Percentiles rank a stretch among this genome's conserved stretches.
These are phyloP conservation scores for Mormyrus lacerda DNA, from an alignment of 2,113 vertebrate species.

Conservation along the genomic window DNA sequence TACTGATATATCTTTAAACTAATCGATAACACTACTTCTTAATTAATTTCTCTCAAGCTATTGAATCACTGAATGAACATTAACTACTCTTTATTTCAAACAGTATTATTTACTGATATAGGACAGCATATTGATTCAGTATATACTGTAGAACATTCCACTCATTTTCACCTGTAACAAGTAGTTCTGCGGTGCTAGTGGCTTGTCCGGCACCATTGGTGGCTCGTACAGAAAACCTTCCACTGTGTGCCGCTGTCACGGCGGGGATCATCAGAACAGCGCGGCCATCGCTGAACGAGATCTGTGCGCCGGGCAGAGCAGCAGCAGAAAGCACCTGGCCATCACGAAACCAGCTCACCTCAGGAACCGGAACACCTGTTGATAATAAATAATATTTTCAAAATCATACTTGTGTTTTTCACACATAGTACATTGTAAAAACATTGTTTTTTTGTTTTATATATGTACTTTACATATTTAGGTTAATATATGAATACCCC, in stretches of 20 bases:
- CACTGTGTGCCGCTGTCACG: constrained; percentile 79
- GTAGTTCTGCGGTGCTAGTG: constrained; percentile 64
- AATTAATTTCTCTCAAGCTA: not conserved
- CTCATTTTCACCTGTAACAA: constrained; percentile 14
- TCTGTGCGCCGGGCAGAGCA: constrained; percentile 86
- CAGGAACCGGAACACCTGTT: constrained; percentile 94
- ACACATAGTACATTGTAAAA: not conserved
- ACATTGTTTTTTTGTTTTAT: not conserved
- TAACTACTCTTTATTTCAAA: not conserved
- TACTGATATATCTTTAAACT: not conserved
- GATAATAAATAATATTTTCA: not conserved
- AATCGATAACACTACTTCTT: not conserved
- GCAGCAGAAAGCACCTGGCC: constrained; percentile 93
- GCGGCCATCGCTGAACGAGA: constrained; percentile 98
- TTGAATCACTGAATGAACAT: not conserved
- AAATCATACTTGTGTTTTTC: not conserved
- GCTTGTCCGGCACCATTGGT: constrained; percentile 83
- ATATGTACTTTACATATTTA: not conserved
- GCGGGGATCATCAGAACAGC: constrained; percentile 89
- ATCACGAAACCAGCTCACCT: constrained; percentile 99
- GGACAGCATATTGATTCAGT: not conserved
- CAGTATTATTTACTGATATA: not conserved
- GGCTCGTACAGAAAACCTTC: constrained; percentile 72
- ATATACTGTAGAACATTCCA: no score
- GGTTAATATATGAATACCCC: not conserved